Conservation (phyloP, 2,113 vertebrate genomes). For the Campylomormyrus numenius region DNA sequence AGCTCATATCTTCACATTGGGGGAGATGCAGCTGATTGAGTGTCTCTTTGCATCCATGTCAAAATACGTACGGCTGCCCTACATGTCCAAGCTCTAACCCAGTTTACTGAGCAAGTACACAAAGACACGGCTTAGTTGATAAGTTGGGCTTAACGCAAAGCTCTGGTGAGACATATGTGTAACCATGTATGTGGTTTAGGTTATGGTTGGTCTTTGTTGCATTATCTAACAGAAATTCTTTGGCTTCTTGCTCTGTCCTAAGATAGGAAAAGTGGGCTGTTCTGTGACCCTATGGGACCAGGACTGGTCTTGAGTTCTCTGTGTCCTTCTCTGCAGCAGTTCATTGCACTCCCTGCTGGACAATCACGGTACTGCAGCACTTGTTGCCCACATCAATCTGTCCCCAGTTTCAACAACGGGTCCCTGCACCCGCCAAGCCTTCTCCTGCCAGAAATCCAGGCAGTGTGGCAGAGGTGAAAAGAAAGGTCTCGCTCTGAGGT, state of each 20-base stretch:
- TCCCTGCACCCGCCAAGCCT: background rate
- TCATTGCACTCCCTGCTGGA: background rate
- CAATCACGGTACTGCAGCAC: background rate
- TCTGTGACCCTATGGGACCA: background rate
- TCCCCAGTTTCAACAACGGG: background rate
- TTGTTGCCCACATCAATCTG: background rate
- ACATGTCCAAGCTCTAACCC: background rate
- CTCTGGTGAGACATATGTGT: background rate
- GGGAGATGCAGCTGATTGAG: background rate
- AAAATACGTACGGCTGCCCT: background rate
- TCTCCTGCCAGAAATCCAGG: background rate
- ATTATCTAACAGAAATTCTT: background rate
- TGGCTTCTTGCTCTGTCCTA: background rate
- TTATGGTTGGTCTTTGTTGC: background rate
- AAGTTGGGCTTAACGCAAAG: background rate
- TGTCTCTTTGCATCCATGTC: background rate
- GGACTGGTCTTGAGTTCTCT: background rate
- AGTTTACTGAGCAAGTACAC: background rate
- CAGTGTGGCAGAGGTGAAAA: background rate
- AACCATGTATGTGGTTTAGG: background rate
- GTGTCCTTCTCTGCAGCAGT: background rate
- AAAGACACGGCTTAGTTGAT: background rate
- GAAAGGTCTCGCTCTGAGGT: background rate
- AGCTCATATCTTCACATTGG: background rate
- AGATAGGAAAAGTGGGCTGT: background rate